A percentile compares a stretch with the other conserved stretches of the same genome.
Conservation (phyloP, 2,797 vertebrate species). For the Myotis daubentonii region DNA sequence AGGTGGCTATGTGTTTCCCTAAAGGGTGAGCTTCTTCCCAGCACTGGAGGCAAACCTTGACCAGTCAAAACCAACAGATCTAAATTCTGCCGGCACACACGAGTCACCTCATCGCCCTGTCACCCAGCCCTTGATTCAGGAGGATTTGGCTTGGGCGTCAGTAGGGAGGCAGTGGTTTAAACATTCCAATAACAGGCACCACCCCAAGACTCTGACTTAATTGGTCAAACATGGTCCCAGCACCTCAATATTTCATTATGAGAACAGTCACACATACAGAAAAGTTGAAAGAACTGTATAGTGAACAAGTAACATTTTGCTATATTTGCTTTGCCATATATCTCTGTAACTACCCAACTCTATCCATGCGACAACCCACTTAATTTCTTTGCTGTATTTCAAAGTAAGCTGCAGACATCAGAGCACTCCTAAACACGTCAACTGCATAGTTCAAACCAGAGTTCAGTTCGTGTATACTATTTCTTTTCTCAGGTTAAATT, state of each 20-base stretch:
- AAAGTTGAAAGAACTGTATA: not conserved
- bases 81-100: not conserved
- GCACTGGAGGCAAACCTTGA: not conserved
- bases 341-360: not conserved
- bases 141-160: not conserved
- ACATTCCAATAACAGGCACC: not conserved
- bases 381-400: constrained; percentile 23
- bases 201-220: not conserved
- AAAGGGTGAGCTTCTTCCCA: not conserved
- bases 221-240: not conserved
- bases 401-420: not conserved
- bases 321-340: not conserved
- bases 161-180: not conserved
- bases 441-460: not conserved
- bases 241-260: not conserved
- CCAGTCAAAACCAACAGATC: not conserved
- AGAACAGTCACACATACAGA: not conserved
- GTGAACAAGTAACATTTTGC: constrained; percentile 1
- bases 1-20: not conserved
- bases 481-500: constrained; percentile 12
- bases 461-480: not conserved
- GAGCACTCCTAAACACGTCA: not conserved
- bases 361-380: not conserved
- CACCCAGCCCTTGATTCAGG: not conserved
- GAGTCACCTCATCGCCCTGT: not conserved